Evolutionary conservation across 2,888 invertebrate genomes (phyloP), one percentile per base, ranked within the genome.

Genomic region (Lobophora halterata): DNA sequence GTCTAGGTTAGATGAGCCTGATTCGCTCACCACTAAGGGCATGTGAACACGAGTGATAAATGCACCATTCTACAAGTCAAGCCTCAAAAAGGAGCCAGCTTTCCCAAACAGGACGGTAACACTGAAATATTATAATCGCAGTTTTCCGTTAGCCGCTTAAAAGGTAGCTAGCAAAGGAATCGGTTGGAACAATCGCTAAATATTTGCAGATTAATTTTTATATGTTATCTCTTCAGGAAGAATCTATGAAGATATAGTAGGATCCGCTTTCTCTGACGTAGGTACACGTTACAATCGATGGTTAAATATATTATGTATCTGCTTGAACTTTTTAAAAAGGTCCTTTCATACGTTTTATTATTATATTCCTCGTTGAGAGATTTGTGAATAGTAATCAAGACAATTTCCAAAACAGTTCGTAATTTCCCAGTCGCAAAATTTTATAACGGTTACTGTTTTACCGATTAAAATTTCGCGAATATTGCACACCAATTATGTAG

Each of bases 41-140:
- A 7, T 7, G 25, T 17, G 6, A 23, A 26, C 28, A 26, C 33
- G 10, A 33, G 43, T 26, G 33, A 37, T 43, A 43, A 43, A 37
- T 43, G 32, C 37, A 6, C 5, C 5, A 20, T n/a, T n/a, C n/a
- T n/a, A 37, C 32, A 26, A 35, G 35, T 28, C 19, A 17, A 19
- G 12, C 10, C 31, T 31, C 17, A 28, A 28, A 31, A 43, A 33
- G 37, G 43, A 33, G 12, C 17, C 18, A 24, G 29, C 33, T 33
- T 33, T 33, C 19, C 42, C 33, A 37, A 37, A 43, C 26, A 33
- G 26, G 37, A 37, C 37, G 28, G 32, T 29, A 24, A 24, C 25
- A 24, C 33, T 43, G 29, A 43, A 43, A 37, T 43, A 37, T 43
- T 43, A 30, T 33, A 33, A 38, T 43, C 19, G 18, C 33, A 7